These are phyloP conservation scores for Pachypanchax playfairii DNA, from an alignment of 2,113 vertebrate genomes.

Conservation along the genomic window DNA sequence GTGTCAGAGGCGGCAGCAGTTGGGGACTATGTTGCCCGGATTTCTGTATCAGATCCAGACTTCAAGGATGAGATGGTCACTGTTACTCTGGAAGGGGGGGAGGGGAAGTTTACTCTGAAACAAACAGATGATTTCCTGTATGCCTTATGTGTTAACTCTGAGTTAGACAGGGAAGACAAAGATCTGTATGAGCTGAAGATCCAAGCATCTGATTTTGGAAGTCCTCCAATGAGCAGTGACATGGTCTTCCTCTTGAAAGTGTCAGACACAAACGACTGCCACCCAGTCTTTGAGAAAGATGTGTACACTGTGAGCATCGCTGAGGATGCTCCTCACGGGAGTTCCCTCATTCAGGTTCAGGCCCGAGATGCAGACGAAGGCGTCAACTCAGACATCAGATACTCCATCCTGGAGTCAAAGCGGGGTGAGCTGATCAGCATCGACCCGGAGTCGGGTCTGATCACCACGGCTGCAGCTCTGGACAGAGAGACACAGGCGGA, in stretches of 20 bases:
- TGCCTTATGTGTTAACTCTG: slow-evolving; percentile 82
- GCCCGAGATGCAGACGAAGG: slow-evolving; percentile 85
- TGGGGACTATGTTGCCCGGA: slow-evolving; percentile 87
- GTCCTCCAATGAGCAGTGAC: slow-evolving; percentile 80
- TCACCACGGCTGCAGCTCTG: slow-evolving; percentile 76
- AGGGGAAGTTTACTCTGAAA: slow-evolving; percentile 78
- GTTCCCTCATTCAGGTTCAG: slow-evolving; percentile 78
- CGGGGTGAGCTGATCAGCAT: slow-evolving; percentile 72
- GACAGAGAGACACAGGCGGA: slow-evolving; percentile 83
- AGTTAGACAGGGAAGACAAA: slow-evolving; percentile 83
- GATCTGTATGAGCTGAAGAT: slow-evolving; percentile 84
- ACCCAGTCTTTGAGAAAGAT: slow-evolving; percentile 80
- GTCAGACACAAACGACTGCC: slow-evolving; percentile 86
- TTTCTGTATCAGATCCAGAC: slow-evolving; percentile 89
- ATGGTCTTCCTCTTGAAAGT: slow-evolving; percentile 79
- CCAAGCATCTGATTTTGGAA: slow-evolving; percentile 82
- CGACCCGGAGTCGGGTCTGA: slow-evolving; percentile 79
- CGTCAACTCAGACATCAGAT: slow-evolving; percentile 79
- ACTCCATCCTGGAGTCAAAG: slow-evolving; percentile 71
- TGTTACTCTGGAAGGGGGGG: slow-evolving; percentile 77
- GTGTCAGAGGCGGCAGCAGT: slow-evolving; percentile 84
- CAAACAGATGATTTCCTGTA: slow-evolving; percentile 80
- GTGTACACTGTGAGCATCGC: slow-evolving; percentile 76
- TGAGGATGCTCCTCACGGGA: slow-evolving; percentile 83
- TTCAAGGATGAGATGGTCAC: slow-evolving; percentile 54